These are phyloP conservation scores for Heterocephalus glaber DNA, from an alignment of 2,113 vertebrate species.

Conservation along the genomic window DNA sequence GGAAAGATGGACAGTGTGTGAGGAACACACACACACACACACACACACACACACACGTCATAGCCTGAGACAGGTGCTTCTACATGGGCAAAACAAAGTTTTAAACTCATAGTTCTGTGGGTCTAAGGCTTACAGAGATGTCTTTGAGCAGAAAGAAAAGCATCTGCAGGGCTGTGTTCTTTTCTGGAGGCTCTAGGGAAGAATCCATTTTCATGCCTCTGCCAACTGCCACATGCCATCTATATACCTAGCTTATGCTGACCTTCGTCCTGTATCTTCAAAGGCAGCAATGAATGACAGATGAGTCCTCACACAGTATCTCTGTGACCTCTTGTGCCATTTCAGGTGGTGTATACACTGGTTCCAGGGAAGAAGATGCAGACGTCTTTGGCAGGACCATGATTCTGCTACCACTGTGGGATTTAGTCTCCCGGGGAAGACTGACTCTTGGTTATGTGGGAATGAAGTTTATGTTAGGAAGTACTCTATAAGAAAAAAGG, in stretches of 20 bases:
- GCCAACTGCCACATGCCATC: neutral
- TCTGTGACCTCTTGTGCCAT: neutral
- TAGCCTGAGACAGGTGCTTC: neutral
- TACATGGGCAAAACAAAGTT: neutral
- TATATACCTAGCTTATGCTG: neutral
- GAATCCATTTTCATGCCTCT: neutral
- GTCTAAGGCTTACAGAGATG: neutral
- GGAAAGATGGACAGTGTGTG: neutral
- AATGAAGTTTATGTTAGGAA: neutral
- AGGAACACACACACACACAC: too few relatives aligned
- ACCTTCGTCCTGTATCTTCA: neutral
- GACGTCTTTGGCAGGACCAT: neutral
- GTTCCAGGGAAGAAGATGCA: neutral
- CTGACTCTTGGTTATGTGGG: neutral
- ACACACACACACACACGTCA: too few relatives aligned
- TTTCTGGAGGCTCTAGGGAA: neutral
- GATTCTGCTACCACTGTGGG: neutral
- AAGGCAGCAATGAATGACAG: neutral
- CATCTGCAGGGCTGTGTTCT: neutral
- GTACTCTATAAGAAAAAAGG: neutral
- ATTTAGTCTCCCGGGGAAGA: neutral
- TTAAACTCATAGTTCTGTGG: neutral
- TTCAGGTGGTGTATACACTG: neutral
- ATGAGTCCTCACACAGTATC: neutral
- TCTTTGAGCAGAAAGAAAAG: neutral